Base-by-base conservation (phyloP, 2,888 invertebrate species). In the Ectemnius continuus region DNA sequence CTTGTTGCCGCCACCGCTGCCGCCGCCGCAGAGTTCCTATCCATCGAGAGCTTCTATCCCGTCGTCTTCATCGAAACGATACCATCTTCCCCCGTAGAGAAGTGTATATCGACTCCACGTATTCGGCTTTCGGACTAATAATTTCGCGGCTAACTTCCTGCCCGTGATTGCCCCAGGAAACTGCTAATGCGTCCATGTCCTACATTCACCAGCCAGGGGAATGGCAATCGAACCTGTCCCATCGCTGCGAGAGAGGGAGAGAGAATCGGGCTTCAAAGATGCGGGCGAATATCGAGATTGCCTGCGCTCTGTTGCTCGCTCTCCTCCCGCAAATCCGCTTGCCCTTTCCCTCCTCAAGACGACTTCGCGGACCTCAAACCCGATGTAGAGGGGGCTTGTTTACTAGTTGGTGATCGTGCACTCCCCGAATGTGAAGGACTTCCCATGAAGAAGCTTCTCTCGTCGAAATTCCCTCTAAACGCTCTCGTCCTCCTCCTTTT, bases 131-230 rank as follows among this genome's bases (percentile, higher is more conserved):
- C 78, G 77, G 82, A 78, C 73, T 81, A 82, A 85, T 85, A 81
- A 86, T 87, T 85, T 86, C 76, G 80, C 78, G 79, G 79, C 16
- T 79, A 85, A 84, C 85, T 85, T 88, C 88, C 88, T 84, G 85
- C 68, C 81, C 82, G 77, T 85, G 88, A 88, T 88, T 88, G 82
- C 87, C 84, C 3, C 84, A 81, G 82, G 83, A 84, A 82, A 82
- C 85, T 81, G 78, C 56, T 81, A 81, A 79, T 79, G 79, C 72
- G 71, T 70, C 66, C 68, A 71, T 75, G 75, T 71, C 68, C 84
- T 72, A 79, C 70, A 75, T 75, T 62, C 60, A 14, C n/a, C 14
- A 2, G 36, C 66, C 58, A 20, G 16, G 13, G 5, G 68, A 20
- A 59, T 23, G 23, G 23, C 23, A 23, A 67, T 69, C 72, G 70